Evolutionary conservation across 2,797 vertebrate genomes (phyloP).

Genomic region (Danionella dracula): DNA sequence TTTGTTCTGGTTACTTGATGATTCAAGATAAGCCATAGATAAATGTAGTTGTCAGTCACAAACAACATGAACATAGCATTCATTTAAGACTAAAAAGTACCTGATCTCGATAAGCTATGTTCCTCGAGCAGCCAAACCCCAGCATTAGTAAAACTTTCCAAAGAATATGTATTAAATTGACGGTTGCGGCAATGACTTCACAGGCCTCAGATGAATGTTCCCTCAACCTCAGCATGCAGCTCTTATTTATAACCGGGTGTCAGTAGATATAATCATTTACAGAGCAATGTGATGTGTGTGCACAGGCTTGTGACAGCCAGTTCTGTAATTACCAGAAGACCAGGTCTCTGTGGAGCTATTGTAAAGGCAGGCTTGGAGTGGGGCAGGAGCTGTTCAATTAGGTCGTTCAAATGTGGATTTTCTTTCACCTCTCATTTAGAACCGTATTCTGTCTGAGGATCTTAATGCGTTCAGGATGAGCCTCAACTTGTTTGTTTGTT

Average conservation of each 20-base stretch:
- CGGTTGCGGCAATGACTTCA: constrained; percentile 13
- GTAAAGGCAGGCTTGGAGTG: constrained; percentile 33
- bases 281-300: constrained; percentile 40
- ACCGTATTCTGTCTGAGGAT: constrained; percentile 52
- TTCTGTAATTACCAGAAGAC: constrained; percentile 50
- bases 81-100: constrained; percentile 17
- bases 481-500: constrained; percentile 75
- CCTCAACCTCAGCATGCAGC: constrained; percentile 13
- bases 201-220: background rate
- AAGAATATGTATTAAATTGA: constrained; percentile 18
- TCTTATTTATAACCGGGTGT: constrained; percentile 27
- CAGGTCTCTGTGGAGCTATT: constrained; percentile 45
- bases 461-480: constrained; percentile 57
- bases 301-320: constrained; percentile 26
- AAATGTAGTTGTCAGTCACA: background rate
- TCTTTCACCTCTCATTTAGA: constrained; percentile 64
- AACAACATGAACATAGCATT: constrained; percentile 29
- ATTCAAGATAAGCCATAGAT: too few relatives aligned
- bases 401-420: constrained; percentile 60
- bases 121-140: constrained; percentile 6
- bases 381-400: constrained; percentile 56
- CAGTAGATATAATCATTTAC: constrained; percentile 33
- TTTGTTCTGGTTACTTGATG: too few relatives aligned
- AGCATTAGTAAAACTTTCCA: constrained; percentile 5
- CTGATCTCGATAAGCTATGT: constrained; percentile 21